Evolutionary conservation across 2,797 vertebrate species (phyloP), one percentile per base, ranked within the genome.

Genomic region (Champsocephalus gunnari): DNA sequence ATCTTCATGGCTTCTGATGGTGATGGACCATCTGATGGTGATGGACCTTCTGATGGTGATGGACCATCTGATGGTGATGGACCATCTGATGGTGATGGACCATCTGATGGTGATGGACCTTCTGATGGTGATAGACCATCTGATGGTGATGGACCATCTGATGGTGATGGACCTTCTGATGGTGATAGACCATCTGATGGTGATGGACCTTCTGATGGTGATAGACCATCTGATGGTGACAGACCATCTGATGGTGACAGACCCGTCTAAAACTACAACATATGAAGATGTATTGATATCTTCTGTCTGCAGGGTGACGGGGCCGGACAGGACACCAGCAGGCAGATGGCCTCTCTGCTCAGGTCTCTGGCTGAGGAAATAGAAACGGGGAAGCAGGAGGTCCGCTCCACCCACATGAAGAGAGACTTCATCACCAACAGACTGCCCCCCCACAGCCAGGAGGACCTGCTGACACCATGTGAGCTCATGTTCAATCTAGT

Each of bases 401-500:
- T 95, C 28, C 90, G 91, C 4, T 95, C 96, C 3, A 89, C 93
- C 0, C 94, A 95, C 72, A 96, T 98, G 96, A 96, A 94, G 91
- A 96, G 95, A 86, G 97, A 98, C 88, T 98, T 98, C 69, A 87
- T 97, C 73, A 86, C 12, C 53, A 95, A 92, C 83, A 92, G 97
- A 60, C 77, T 98, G 9, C 97, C 97, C 0, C 97, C 97, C 0
- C 96, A 83, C 80, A 16, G 50, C 67, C 90, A 86, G 12, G 70
- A 84, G 0, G 70, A 82, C 79, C 48, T 87, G 4, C 14, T 91
- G n/a, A 67, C 64, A 7, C 95, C 96, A 92, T 92, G 97, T 97
- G 55, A 67, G 75, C 10, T 2, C 1, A 2, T 71, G 17, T 67
- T 56, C 32, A 48, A 8, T 16, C 47, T 14, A 47, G 14, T 28